phyloP scores from a whole-genome alignment of 23 tunicate species.

The Oikopleura dioica region DNA sequence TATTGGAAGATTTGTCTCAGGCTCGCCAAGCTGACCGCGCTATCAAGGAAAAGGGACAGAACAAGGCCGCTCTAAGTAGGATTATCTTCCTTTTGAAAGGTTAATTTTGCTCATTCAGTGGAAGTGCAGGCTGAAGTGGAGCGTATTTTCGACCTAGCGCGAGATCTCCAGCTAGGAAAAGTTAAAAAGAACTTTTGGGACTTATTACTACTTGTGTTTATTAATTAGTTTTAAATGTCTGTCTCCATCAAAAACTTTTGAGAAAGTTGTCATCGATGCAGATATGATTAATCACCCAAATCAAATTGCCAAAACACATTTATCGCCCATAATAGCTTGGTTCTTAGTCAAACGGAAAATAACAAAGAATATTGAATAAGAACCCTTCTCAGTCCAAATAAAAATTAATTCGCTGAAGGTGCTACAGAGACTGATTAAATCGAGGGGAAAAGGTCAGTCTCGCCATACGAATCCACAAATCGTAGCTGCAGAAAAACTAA shows the following conservation, averaged over 20 bases:
- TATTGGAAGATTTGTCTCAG: conserved; percentile 80
- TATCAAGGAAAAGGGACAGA: conserved; percentile 41
- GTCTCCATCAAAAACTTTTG: no score
- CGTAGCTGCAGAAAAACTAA: conserved; percentile 74
- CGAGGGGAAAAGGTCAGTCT: conserved; percentile 85
- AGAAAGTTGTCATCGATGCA: conserved; percentile 84
- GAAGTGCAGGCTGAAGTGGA: conserved; percentile 55
- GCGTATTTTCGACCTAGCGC: conserved; percentile 71
- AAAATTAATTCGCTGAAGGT: conserved; percentile 26
- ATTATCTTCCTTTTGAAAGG: neutral
- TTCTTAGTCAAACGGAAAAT: conserved; percentile 19
- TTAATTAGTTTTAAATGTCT: no score
- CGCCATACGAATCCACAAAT: conserved; percentile 63
- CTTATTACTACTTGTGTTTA: no score
- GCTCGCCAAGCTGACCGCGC: conserved; percentile 66
- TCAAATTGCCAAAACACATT: conserved; percentile 62
- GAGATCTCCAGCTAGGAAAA: conserved; percentile 39
- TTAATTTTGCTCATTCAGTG: conserved; percentile 14
- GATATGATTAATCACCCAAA: conserved; percentile 89
- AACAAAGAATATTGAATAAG: neutral
- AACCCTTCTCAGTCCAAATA: neutral
- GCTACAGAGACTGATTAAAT: conserved; percentile 60
- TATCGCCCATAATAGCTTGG: conserved; percentile 79
- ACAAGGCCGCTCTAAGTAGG: conserved; percentile 4
- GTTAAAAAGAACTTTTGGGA: no score